Conservation (phyloP, 2,797 vertebrate species). For the Morus bassanus region DNA sequence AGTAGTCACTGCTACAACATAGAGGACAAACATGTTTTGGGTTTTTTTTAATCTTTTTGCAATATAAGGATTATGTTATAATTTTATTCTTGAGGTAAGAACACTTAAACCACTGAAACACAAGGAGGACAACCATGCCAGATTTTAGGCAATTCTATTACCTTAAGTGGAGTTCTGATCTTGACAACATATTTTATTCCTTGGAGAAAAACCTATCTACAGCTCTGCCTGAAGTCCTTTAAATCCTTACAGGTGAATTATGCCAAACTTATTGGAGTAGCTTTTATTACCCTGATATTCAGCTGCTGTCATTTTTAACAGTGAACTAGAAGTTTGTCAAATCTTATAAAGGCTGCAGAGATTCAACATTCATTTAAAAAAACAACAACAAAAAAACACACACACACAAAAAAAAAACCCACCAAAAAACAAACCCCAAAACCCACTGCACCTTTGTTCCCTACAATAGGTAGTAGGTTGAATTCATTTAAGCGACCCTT, state of each 20-base stretch:
- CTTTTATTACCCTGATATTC: background rate
- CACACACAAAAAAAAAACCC: background rate
- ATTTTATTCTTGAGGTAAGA: background rate
- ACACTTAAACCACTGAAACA: background rate
- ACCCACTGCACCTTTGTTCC: background rate
- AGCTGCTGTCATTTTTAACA: background rate
- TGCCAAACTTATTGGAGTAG: background rate
- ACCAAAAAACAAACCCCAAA: background rate
- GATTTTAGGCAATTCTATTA: background rate
- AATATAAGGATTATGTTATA: background rate
- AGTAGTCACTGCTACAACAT: background rate
- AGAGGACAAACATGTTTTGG: background rate
- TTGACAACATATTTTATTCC: background rate
- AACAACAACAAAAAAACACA: too few species aligned
- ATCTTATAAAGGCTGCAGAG: background rate
- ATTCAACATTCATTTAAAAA: background rate
- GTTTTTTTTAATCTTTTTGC: background rate
- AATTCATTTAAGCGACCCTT: background rate
- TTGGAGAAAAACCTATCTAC: background rate
- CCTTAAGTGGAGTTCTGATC: background rate
- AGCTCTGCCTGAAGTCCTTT: background rate
- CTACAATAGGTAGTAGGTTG: background rate
- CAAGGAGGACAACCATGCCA: background rate
- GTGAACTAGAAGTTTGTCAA: background rate
- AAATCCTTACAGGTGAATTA: background rate